Conservation (phyloP, 2,797 vertebrate species). For the Acipenser transmontanus region DNA sequence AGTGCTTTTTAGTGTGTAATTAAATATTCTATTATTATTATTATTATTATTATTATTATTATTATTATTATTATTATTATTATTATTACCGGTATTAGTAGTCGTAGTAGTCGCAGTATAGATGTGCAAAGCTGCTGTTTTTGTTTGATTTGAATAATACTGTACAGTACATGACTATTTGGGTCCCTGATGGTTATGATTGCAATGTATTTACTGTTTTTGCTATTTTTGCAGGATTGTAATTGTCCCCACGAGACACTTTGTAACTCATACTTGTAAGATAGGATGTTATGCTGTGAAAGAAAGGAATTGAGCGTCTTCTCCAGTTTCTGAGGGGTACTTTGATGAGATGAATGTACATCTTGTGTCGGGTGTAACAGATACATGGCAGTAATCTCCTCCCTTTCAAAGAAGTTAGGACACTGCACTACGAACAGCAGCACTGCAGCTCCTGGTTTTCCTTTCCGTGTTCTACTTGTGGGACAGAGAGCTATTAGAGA, state of each 20-base stretch:
- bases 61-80: no score
- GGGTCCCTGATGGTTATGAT: no score
- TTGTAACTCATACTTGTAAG: neutral
- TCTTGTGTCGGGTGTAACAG: conserved; percentile 40
- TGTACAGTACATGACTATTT: no score
- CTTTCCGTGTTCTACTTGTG: conserved; percentile 64
- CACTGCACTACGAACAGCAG: conserved; percentile 41
- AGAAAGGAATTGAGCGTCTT: conserved; percentile 30
- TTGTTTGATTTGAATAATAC: no score
- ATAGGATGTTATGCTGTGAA: conserved; percentile 17
- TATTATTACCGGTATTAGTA: no score
- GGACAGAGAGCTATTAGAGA: conserved; percentile 61
- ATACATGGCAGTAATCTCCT: conserved; percentile 56
- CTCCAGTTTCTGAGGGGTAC: conserved; percentile 50
- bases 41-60: no score
- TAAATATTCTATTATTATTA: no score
- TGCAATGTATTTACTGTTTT: neutral
- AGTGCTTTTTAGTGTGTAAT: no score
- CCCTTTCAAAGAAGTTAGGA: conserved; percentile 33
- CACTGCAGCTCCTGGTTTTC: conserved; percentile 64
- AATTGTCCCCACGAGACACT: neutral
- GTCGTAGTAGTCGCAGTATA: no score
- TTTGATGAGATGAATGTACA: conserved; percentile 54
- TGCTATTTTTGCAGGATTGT: neutral
- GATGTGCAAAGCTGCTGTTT: no score